Evolutionary conservation across 1,140 invertebrate species (phyloP).

Genomic region (Parasteatoda tepidariorum): DNA sequence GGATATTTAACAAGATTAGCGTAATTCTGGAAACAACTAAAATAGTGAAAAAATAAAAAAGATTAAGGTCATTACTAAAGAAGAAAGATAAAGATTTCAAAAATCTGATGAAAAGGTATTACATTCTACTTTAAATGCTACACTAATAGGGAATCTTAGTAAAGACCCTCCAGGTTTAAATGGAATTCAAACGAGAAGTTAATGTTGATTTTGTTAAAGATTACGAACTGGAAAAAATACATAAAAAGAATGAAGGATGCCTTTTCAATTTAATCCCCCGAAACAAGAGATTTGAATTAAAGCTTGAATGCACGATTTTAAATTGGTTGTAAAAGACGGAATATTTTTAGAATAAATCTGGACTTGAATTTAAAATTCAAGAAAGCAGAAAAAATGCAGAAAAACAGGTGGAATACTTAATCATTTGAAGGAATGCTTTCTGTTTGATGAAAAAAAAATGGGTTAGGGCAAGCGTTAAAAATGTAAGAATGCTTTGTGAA

Average conservation of each 20-base stretch:
- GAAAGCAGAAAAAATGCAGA: not conserved
- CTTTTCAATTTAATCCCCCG: slow-evolving; percentile 18
- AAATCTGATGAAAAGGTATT: slow-evolving; percentile 21
- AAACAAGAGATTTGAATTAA: slow-evolving; percentile 12
- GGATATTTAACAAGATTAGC: not conserved
- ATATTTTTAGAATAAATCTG: not conserved
- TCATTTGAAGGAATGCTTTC: not conserved
- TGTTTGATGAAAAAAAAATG: too few relatives aligned
- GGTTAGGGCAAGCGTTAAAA: too few relatives aligned
- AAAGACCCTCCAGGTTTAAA: slow-evolving; percentile 14
- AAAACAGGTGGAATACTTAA: not conserved
- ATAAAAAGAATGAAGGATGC: not conserved
- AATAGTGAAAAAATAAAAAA: not conserved
- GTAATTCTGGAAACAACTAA: not conserved
- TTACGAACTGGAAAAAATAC: not conserved
- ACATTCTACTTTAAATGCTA: slow-evolving; percentile 24
- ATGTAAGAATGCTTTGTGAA: too few relatives aligned
- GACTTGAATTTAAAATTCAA: not conserved
- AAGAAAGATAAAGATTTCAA: not conserved
- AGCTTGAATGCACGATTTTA: not conserved
- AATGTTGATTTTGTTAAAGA: slow-evolving; percentile 31
- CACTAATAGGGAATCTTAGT: slow-evolving; percentile 20
- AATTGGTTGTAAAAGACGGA: not conserved
- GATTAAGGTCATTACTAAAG: not conserved
- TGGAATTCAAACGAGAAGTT: slow-evolving; percentile 47